Evolutionary conservation across 2,888 invertebrate species (phyloP).

Genomic region (Drosophila falleni): DNA sequence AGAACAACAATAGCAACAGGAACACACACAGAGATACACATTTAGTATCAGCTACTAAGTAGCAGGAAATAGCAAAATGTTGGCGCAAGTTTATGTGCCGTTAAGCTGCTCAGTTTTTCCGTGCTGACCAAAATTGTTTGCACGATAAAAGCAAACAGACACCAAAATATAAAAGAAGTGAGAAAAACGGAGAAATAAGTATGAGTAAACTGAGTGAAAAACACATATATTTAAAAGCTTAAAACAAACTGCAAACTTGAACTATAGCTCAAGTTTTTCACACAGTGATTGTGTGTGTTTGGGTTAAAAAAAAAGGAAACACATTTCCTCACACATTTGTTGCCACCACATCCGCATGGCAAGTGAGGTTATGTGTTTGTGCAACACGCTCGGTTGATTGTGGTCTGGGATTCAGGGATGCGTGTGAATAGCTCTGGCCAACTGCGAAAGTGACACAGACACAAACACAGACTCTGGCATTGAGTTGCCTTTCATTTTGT

Average conservation of each 20-base stretch:
- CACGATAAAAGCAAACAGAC: constrained; percentile 47
- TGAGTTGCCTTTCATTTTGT: background rate
- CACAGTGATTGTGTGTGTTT: background rate
- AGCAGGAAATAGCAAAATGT: constrained; percentile 59
- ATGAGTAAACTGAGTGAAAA: background rate
- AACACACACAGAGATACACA: background rate
- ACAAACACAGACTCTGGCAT: background rate
- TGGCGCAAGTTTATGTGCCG: constrained; percentile 48
- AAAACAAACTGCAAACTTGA: constrained; percentile 52
- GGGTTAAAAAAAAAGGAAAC: constrained; percentile 26
- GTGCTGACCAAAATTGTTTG: constrained; percentile 58
- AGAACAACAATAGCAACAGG: constrained; percentile 12
- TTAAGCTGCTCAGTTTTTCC: constrained; percentile 54
- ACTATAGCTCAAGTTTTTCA: constrained; percentile 24
- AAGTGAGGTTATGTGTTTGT: constrained; percentile 46
- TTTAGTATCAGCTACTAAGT: constrained; percentile 43
- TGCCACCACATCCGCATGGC: constrained; percentile 58
- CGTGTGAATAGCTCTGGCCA: constrained; percentile 31
- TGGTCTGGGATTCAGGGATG: constrained; percentile 27
- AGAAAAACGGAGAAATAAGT: background rate
- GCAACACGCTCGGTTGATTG: constrained; percentile 47
- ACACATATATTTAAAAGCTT: constrained; percentile 43
- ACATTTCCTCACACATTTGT: constrained; percentile 53
- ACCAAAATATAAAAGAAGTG: constrained; percentile 17
- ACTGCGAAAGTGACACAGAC: constrained; percentile 14